These are phyloP conservation scores for Sceloporus tristichus DNA, from an alignment of 2,113 vertebrate species.

Conservation along the genomic window DNA sequence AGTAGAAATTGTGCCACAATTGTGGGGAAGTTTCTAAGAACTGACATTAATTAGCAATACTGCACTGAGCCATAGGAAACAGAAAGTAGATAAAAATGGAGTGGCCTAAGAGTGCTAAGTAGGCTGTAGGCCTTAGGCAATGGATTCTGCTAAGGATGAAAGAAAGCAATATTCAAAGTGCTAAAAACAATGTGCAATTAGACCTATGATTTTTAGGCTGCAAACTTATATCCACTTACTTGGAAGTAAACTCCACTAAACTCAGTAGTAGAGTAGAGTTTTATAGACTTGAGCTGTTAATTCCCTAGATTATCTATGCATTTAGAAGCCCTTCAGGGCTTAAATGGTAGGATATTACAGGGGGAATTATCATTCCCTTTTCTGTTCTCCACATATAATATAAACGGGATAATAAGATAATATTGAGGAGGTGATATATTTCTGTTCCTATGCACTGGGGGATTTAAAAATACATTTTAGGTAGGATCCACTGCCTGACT, in stretches of 20 bases:
- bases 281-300: constrained; percentile 25
- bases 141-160: constrained; percentile 37
- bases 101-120: constrained; percentile 8
- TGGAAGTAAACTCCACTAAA: background rate
- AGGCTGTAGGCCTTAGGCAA: background rate
- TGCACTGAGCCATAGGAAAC: background rate
- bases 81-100: background rate
- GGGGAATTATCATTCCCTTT: constrained; percentile 32
- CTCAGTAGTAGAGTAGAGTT: background rate
- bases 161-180: background rate
- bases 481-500: constrained; percentile 20
- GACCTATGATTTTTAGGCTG: constrained; percentile 4
- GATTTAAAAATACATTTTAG: constrained; percentile 36
- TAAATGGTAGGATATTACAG: constrained; percentile 52
- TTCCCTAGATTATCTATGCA: constrained; percentile 40
- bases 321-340: constrained; percentile 21
- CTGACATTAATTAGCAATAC: constrained; percentile 33
- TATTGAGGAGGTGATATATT: constrained; percentile 44
- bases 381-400: constrained; percentile 37
- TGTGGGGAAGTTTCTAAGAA: background rate
- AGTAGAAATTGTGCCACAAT: background rate
- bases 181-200: constrained; percentile 11
- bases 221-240: background rate
- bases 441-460: constrained; percentile 26
- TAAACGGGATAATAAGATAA: constrained; percentile 42